Base-by-base conservation (phyloP, 2,888 invertebrate genomes). In the Osmoderma eremita region DNA sequence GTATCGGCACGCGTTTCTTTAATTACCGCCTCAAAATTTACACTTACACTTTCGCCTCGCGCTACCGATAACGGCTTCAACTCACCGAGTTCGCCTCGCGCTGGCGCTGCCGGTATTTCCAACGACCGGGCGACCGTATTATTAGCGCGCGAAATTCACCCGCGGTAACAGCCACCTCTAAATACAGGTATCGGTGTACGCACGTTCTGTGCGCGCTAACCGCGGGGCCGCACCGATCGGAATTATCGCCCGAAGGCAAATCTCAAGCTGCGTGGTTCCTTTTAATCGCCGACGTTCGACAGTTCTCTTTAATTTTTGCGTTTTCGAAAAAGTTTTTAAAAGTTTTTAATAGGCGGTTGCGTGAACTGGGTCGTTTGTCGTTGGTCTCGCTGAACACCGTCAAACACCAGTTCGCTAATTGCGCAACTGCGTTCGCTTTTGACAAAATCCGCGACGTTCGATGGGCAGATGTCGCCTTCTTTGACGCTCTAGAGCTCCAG, bases 1-100 rank as follows among this genome's bases (percentile, higher is more conserved):
- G 42, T 58, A 48, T 36, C 54, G 41, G 63, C 49, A 58, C 65
- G 65, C 38, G 48, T 65, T 65, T 18, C 24, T 58, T 30, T 48
- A 49, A 65, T 65, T 65, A 58, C 58, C 24, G 49, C 39, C 45
- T 39, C 13, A 22, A 49, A 58, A 58, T 65, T 65, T 38, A 48
- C 65, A 65, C 65, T 65, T 65, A 39, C 50, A 65, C 65, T 65
- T 65, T 65, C 58, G 49, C 30, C 45, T 17, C 17, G 30, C 17
- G 20, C 39, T n/a, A 39, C 13, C 13, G n/a, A 18, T 4, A 17
- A 24, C 20, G 10, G 18, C 48, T 12, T 48, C 48, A 8, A 8
- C 4, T 3, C 5, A 15, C 30, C 24, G 50, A 1, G 30, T 30
- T 30, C 15, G 13, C 6, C 22, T 3, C 1, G 30, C n/a, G 30